Conservation (phyloP, 2,797 vertebrate species). For the Kryptolebias ocellatus region DNA sequence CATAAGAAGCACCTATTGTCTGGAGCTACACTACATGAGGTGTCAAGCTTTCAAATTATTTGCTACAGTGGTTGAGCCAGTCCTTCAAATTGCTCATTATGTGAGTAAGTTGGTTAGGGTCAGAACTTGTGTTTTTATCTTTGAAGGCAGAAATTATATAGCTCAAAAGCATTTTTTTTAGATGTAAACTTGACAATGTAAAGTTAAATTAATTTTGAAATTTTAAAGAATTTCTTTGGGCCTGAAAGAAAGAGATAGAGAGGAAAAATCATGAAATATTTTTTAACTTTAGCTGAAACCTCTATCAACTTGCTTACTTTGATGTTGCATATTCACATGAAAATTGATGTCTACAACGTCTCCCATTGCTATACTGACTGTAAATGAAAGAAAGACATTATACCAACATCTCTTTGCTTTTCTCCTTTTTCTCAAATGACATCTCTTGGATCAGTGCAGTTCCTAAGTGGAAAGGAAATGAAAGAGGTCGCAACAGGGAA, state of each 20-base stretch:
- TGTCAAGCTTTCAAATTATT: too few relatives aligned
- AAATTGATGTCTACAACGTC: constrained; percentile 13
- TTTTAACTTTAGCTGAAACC: neutral
- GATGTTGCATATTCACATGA: constrained; percentile 6
- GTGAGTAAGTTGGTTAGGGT: constrained; percentile 15
- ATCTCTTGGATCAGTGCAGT: constrained; percentile 52
- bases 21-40: too few relatives aligned
- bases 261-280: neutral
- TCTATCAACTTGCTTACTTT: constrained; percentile 15
- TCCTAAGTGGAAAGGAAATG: constrained; percentile 40
- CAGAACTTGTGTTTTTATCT: neutral
- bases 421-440: constrained; percentile 54
- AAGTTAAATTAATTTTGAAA: constrained; percentile 27
- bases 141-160: neutral
- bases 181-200: constrained; percentile 1
- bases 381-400: constrained; percentile 57
- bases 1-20: too few relatives aligned
- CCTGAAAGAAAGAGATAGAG: neutral
- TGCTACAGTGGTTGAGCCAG: neutral
- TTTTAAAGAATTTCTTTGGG: neutral
- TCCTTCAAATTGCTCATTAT: constrained; percentile 6
- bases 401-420: constrained; percentile 36
- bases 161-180: constrained; percentile 10
- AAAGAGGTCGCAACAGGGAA: constrained; percentile 66
- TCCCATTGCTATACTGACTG: constrained; percentile 4